Base-by-base conservation (phyloP, 2,113 vertebrate genomes). In the Rhagologus leucostigma region DNA sequence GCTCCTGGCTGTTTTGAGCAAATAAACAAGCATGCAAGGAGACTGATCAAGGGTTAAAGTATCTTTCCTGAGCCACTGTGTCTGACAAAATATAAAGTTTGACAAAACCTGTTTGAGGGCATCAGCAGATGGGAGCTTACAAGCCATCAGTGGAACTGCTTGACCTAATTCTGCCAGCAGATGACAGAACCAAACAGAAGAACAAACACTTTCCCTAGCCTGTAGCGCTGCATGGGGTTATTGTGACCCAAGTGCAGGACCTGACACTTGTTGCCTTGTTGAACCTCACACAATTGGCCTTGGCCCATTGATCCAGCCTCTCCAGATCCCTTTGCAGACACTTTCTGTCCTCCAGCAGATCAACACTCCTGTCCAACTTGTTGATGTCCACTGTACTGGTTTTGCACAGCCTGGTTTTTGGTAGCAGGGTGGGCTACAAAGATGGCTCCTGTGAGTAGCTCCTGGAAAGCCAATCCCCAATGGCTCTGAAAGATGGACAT, bases 331-430 rank as follows among this genome's bases (percentile, higher is more conserved):
- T 52, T 21, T 74, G 53, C 26, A 74, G 41, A 60, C 4, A 9
- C 30, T 26, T 52, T 19, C 44, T 57, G 37, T 7, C 23, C 24
- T 35, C 26, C 53, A 80, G n/a, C 10, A 79, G 15, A 15, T 24
- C 21, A 23, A 10, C 13, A 26, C 3, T 68, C 7, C 60, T 0
- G 0, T 7, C 10, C 26, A 67, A 0, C 12, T 11, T 37, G 39
- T 26, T 63, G 9, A 56, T 56, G 14, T 23, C 20, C 33, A 27
- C 52, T 53, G 16, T 53, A 53, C 6, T 17, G 29, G 52, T 53
- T 53, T 53, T 17, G 9, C 29, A 30, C 3, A 7, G 52, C 52
- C 52, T 18, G 16, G 9, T 53, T 53, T 53, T 30, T 53, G 29
- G 52, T 30, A 52, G 50, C 9, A 29, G 50, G 27, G 27, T 42